These are phyloP conservation scores for Cremastinae sp. DNA, from an alignment of 2,888 invertebrate genomes.

Conservation along the genomic window DNA sequence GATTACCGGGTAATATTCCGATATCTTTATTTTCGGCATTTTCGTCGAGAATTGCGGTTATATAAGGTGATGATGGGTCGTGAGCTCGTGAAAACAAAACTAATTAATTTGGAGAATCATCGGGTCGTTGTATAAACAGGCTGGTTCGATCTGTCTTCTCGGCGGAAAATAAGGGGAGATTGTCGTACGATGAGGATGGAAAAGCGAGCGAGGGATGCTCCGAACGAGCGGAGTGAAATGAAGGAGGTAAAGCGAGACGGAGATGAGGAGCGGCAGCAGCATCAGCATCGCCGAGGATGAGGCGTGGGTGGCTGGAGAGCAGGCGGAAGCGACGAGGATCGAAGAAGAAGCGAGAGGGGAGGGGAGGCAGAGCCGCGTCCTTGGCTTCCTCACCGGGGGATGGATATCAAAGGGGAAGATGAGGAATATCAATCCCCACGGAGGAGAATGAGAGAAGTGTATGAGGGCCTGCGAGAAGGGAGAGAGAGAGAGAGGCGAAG, in stretches of 20 bases:
- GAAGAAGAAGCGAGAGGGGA: constrained; percentile 41
- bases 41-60: constrained; percentile 5
- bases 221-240: constrained; percentile 51
- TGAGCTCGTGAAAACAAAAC: constrained; percentile 63
- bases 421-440: constrained; percentile 78
- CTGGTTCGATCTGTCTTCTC: constrained; percentile 75
- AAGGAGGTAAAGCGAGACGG: constrained; percentile 41
- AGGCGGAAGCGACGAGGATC: constrained; percentile 18
- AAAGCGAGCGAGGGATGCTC: constrained; percentile 36
- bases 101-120: constrained; percentile 77
- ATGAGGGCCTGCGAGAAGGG: too few species aligned
- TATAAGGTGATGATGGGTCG: constrained; percentile 43
- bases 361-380: constrained; percentile 55
- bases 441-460: constrained; percentile 43
- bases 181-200: constrained; percentile 53
- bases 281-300: constrained; percentile 16
- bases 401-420: constrained; percentile 79
- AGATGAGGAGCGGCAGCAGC: constrained; percentile 17
- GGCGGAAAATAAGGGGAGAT: constrained; percentile 61
- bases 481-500: constrained; percentile 36
- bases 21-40: constrained; percentile 4
- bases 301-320: constrained; percentile 14
- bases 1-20: constrained; percentile 9
- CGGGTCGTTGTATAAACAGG: constrained; percentile 75
- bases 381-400: constrained; percentile 64